phyloP scores from a whole-genome alignment of 2,888 invertebrate genomes.

The Elegia similella region DNA sequence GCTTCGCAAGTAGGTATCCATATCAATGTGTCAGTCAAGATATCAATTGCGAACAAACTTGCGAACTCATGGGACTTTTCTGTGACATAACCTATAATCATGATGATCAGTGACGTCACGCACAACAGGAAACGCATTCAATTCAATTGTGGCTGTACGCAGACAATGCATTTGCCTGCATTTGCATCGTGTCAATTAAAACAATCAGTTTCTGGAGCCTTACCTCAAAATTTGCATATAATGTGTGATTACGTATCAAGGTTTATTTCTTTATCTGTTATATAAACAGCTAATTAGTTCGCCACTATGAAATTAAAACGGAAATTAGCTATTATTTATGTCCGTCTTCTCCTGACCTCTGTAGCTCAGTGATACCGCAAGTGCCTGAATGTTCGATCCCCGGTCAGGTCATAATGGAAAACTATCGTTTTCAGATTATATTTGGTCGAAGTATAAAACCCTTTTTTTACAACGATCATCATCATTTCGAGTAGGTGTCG shows the following conservation, averaged over 20 bases:
- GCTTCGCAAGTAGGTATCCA: too few species aligned
- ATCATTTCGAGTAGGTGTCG: too few species aligned
- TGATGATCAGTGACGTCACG: conserved; percentile 3
- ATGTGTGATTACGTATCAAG: not conserved
- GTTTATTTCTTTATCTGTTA: conserved; percentile 2
- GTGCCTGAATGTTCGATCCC: too few species aligned
- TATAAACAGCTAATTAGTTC: not conserved
- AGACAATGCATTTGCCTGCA: conserved; percentile 7
- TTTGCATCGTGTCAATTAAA: conserved; percentile 9
- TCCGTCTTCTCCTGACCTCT: too few species aligned
- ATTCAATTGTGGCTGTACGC: conserved; percentile 9
- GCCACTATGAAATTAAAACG: not conserved
- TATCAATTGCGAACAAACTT: too few species aligned
- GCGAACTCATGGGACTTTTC: not conserved
- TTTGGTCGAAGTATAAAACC: too few species aligned
- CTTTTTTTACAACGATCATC: too few species aligned
- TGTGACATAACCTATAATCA: conserved; percentile 6
- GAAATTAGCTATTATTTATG: not conserved
- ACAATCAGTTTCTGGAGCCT: conserved; percentile 10
- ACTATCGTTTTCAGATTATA: too few species aligned
- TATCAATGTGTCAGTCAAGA: too few species aligned
- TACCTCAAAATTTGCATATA: conserved; percentile 13
- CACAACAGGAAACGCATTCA: conserved; percentile 14
- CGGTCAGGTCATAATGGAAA: too few species aligned
- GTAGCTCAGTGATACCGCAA: too few species aligned